Evolutionary conservation across 2,888 invertebrate genomes (phyloP), one percentile per base, ranked within the genome.

Genomic region (Euplexia lucipara): DNA sequence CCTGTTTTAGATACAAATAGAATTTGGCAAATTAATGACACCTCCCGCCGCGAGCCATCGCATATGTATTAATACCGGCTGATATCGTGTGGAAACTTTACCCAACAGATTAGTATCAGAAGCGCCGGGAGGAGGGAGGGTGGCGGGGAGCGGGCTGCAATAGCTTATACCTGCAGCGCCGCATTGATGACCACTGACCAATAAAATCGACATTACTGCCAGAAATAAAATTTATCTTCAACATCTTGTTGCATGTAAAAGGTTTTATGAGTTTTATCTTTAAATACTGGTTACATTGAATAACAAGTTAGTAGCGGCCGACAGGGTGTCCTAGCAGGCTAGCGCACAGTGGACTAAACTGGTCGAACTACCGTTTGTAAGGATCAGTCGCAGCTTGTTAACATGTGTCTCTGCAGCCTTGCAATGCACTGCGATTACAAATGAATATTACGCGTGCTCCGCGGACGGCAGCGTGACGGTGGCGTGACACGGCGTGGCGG

Each of bases 1-100:
- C 34, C 59, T 53, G 73, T 53, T 60, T 72, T 30, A 60, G 59
- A 77, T 57, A 60, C 73, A 72, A 77, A 74, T 74, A 77, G 78
- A 73, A 53, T 72, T 77, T 74, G 78, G 74, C 78, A 66, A 76
- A 77, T 63, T 39, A 44, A 18, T 47, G 20, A 35, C 20, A 41
- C 9, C 44, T 45, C 20, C 22, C 37, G 63, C 35, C 42, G 39
- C 16, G 39, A 10, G 37, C 9, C 14, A 12, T 2, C 10, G 26
- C 34, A 30, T 30, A 22, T 14, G 42, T 49, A 35, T 32, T 35
- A 49, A 26, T 56, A 37, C 37, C 65, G 22, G 37, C 41, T 35
- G n/a, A 10, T 20, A 7, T 37, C 32, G 12, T 41, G 14, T 18
- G 42, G 9, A 18, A 8, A 16, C 37, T 14, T n/a, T 9, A n/a